Conservation (phyloP, 2,888 invertebrate genomes). For the Aphodius sticticus region DNA sequence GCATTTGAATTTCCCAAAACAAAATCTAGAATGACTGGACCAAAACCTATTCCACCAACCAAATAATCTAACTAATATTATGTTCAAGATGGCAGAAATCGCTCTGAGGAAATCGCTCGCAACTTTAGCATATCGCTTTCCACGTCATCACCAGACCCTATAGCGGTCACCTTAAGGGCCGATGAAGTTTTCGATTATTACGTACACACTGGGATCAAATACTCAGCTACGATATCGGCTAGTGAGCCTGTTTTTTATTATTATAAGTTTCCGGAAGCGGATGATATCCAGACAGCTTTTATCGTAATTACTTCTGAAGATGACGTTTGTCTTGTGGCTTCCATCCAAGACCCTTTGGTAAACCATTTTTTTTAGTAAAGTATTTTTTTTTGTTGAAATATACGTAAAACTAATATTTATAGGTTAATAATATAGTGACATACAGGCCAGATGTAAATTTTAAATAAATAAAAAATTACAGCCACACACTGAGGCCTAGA, state of each 20-base stretch:
- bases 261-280: slow-evolving; percentile 63
- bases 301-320: slow-evolving; percentile 71
- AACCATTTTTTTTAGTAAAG: slow-evolving; percentile 48
- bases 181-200: slow-evolving; percentile 66
- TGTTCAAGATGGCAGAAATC: slow-evolving; percentile 10
- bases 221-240: slow-evolving; percentile 48
- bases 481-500: too few relatives aligned
- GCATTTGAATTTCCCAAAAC: too few relatives aligned
- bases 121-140: slow-evolving; percentile 73
- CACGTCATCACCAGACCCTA: slow-evolving; percentile 65
- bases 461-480: too few relatives aligned
- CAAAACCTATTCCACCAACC: neutral
- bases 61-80: neutral
- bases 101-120: neutral
- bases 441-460: too few relatives aligned
- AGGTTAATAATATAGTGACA: too few relatives aligned
- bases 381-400: too few relatives aligned
- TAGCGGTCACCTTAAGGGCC: slow-evolving; percentile 66
- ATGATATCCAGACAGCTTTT: slow-evolving; percentile 61
- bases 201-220: slow-evolving; percentile 56
- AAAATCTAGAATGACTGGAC: neutral
- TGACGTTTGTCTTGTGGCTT: slow-evolving; percentile 77
- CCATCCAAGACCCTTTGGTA: slow-evolving; percentile 79
- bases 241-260: slow-evolving; percentile 69
- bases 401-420: too few relatives aligned